A percentile compares a stretch with the other conserved stretches of the same genome.
Evolutionary conservation across 2,797 vertebrate genomes (phyloP).

Genomic region (Natrix natrix): DNA sequence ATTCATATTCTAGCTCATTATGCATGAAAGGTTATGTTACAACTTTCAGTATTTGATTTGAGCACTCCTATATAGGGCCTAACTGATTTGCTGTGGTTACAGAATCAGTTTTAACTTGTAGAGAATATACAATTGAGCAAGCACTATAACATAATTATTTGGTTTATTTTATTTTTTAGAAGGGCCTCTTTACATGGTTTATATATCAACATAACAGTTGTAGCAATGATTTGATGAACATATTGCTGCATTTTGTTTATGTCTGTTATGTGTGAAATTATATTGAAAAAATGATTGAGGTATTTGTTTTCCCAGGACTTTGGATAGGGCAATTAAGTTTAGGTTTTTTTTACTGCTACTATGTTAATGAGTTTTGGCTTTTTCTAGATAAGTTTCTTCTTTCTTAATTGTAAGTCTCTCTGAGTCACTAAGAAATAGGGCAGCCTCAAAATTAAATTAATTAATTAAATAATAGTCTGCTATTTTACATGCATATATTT

Average conservation of each 20-base stretch:
- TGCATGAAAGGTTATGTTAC: slow-evolving; percentile 16
- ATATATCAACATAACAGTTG: neutral
- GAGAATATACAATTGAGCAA: slow-evolving; percentile 20
- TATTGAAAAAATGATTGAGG: neutral
- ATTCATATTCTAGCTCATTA: slow-evolving; percentile 11
- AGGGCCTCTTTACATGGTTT: slow-evolving; percentile 9
- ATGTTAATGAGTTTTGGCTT: neutral
- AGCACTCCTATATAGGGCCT: neutral
- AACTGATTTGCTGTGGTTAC: slow-evolving; percentile 13
- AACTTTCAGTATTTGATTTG: slow-evolving; percentile 27
- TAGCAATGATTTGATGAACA: slow-evolving; percentile 8
- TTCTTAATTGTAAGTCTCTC: neutral
- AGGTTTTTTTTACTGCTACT: neutral
- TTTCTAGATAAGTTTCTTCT: neutral
- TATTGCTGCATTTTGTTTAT: neutral
- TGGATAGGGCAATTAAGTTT: neutral
- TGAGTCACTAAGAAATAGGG: neutral
- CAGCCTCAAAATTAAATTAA: neutral
- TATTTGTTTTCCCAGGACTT: neutral
- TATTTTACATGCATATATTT: neutral
- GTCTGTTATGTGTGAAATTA: neutral
- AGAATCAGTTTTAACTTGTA: slow-evolving; percentile 32
- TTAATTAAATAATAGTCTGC: neutral
- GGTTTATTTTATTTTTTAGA: slow-evolving; percentile 18
- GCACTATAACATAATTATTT: slow-evolving; percentile 8